Conservation (phyloP, 2,113 vertebrate genomes). For the Conger conger region DNA sequence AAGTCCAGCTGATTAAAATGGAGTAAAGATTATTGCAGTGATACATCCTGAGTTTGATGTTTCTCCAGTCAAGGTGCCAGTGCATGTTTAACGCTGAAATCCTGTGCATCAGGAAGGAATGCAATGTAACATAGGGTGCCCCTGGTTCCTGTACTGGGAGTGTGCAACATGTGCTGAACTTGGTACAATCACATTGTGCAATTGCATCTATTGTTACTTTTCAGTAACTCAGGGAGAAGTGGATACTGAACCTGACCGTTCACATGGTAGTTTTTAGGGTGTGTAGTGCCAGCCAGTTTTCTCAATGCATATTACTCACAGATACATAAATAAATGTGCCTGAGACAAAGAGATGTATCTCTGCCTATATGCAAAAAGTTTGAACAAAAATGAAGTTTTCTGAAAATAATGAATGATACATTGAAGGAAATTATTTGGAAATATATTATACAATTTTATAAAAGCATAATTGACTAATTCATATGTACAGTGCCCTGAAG, state of each 20-base stretch:
- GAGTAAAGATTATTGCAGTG: too few relatives aligned
- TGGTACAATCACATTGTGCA: constrained; percentile 35
- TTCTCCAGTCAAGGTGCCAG: background rate
- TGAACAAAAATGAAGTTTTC: too few relatives aligned
- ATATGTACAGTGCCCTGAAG: too few relatives aligned
- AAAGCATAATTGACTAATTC: too few relatives aligned
- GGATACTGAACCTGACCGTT: constrained; percentile 24
- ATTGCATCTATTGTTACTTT: constrained; percentile 33
- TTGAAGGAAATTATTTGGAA: too few relatives aligned
- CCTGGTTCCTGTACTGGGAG: background rate
- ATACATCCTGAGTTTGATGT: background rate
- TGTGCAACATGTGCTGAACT: constrained; percentile 4
- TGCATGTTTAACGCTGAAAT: background rate
- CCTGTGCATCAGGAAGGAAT: background rate
- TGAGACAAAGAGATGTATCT: too few relatives aligned
- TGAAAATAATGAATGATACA: too few relatives aligned
- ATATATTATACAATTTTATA: too few relatives aligned
- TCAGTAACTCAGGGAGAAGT: constrained; percentile 49
- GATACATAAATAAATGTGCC: too few relatives aligned
- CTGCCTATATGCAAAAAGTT: too few relatives aligned
- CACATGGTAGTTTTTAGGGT: background rate
- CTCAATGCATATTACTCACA: too few relatives aligned
- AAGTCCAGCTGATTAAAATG: too few relatives aligned
- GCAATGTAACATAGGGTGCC: background rate
- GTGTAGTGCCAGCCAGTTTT: background rate